Base-by-base conservation (phyloP, 2,113 vertebrate genomes). In the Phaethon lepturus region DNA sequence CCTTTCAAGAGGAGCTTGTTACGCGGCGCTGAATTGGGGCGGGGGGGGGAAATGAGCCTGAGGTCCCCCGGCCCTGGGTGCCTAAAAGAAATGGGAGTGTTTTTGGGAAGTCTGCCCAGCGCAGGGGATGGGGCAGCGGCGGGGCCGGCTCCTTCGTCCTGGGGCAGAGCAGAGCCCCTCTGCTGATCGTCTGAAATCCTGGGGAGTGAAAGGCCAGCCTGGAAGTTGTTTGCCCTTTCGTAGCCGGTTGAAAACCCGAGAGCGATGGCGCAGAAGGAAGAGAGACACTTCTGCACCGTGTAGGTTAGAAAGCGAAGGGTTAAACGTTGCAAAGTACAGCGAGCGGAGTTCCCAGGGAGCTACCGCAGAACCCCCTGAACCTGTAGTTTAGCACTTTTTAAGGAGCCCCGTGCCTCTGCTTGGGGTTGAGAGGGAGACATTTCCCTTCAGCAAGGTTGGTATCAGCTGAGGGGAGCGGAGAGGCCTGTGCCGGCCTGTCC, bases 401-500 rank as follows among this genome's bases (percentile, higher is more conserved):
- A 28, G 77, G 69, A 77, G 45, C 49, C 76, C 53, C 44, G 5
- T 0, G 8, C 14, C 31, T 38, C 62, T 20, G 11, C 75, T 38
- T 45, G 66, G 76, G 40, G 85, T 44, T 59, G 11, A 22, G 52
- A 53, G 35, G 47, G 80, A 60, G 52, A 18, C 10, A 7, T 69
- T 50, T 31, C 47, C 86, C 24, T 69, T 52, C 63, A 13, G 1
- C 35, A 52, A 52, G 87, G 67, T 44, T 82, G 84, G 60, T 74
- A 26, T 80, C 92, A 67, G 93, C 95, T 96, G 94, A 25, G 47
- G 63, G 71, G 38, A 71, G 40, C 13, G 7, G 8, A 68, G 62
- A 20, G 91, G 59, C 96, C 73, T 97, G 98, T 93, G 29, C 7
- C 28, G 97, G 78, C 98, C 87, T 97, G 97, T 64, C 72, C 69